A percentile compares a stretch with the other conserved stretches of the same genome.
These are phyloP conservation scores for Lydus trimaculatus DNA, from an alignment of 2,888 invertebrate species.

Conservation along the genomic window DNA sequence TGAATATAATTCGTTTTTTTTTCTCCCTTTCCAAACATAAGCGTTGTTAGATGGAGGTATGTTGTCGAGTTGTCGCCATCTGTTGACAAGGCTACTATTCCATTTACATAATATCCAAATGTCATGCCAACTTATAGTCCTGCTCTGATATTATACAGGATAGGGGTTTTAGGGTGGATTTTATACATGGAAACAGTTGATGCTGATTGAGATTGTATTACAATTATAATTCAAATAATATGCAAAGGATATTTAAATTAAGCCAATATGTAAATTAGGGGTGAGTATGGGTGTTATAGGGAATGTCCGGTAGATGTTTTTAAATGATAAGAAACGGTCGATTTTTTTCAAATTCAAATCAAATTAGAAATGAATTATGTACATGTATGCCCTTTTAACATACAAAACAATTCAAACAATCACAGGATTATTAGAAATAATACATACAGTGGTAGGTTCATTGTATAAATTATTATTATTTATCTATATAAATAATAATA, in stretches of 20 bases:
- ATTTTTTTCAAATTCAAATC: background rate
- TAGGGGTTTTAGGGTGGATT: conserved; percentile 39
- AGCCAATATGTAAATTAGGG: conserved; percentile 24
- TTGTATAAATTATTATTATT: conserved; percentile 1
- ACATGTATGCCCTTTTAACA: background rate
- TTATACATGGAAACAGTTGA: conserved; percentile 51
- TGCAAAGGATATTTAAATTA: conserved; percentile 28
- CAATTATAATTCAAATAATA: conserved; percentile 51
- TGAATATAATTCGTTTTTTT: background rate
- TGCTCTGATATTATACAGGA: background rate
- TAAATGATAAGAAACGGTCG: background rate
- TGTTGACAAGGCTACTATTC: conserved; percentile 37
- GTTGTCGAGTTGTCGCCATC: conserved; percentile 44
- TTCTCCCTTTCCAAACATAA: background rate
- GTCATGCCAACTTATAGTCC: conserved; percentile 50
- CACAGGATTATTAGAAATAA: background rate
- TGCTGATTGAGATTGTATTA: conserved; percentile 56
- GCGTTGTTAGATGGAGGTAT: background rate
- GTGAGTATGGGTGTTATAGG: background rate
- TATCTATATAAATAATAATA: background rate
- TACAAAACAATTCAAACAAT: background rate
- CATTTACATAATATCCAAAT: conserved; percentile 57
- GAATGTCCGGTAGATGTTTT: background rate
- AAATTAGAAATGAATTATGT: background rate
- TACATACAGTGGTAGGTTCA: background rate